Evolutionary conservation across 2,888 invertebrate species (phyloP).

Genomic region (Crioceris asparagi): DNA sequence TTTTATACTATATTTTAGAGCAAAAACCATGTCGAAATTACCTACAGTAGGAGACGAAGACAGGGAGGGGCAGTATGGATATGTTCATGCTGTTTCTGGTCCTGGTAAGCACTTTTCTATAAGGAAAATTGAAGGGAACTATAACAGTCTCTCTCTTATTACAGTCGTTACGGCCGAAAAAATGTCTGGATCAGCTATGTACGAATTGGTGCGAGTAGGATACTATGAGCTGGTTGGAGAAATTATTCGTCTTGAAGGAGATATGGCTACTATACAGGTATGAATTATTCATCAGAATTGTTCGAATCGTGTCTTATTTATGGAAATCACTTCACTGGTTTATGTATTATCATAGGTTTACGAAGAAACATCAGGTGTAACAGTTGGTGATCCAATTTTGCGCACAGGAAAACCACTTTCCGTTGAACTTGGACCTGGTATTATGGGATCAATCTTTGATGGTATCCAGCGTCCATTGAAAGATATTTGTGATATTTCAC

Average conservation of each 20-base stretch:
- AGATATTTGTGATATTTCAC: slow-evolving; percentile 87
- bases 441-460: slow-evolving; percentile 98
- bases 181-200: slow-evolving; percentile 99
- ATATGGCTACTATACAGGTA: slow-evolving; percentile 99
- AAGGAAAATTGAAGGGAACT: no score
- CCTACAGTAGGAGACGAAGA: slow-evolving; percentile 73
- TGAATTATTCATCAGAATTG: slow-evolving; percentile 20
- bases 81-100: slow-evolving; percentile 95
- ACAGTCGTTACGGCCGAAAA: slow-evolving; percentile 99
- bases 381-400: slow-evolving; percentile 97
- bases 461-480: slow-evolving; percentile 98
- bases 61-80: slow-evolving; percentile 82
- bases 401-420: slow-evolving; percentile 98
- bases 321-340: not conserved
- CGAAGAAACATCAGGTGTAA: slow-evolving; percentile 95
- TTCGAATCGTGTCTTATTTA: not conserved
- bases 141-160: no score
- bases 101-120: slow-evolving; percentile 73
- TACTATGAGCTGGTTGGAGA: slow-evolving; percentile 97
- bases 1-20: no score
- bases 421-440: slow-evolving; percentile 97
- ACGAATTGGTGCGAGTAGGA: slow-evolving; percentile 98
- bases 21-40: slow-evolving; percentile 60
- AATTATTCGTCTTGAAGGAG: slow-evolving; percentile 98
- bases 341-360: slow-evolving; percentile 59